Conservation (phyloP, 2,797 vertebrate species). For the Lutjanus argentimaculatus region DNA sequence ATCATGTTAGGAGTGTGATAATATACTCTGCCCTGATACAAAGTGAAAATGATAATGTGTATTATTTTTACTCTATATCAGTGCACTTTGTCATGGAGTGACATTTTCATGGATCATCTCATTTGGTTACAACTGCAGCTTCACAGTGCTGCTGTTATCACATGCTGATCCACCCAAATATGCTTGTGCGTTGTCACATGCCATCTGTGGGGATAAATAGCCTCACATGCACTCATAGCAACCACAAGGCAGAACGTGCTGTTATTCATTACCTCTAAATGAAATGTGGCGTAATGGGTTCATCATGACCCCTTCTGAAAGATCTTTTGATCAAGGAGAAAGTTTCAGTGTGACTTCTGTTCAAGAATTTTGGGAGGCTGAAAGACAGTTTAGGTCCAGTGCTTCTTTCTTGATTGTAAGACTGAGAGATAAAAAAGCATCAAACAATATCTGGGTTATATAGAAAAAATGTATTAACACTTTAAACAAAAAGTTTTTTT, state of each 20-base stretch:
- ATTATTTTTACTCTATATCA: background rate
- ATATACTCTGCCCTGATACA: background rate
- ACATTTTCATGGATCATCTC: background rate
- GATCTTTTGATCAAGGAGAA: constrained; percentile 12
- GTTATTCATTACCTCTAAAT: constrained; percentile 76
- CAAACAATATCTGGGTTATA: too few relatives aligned
- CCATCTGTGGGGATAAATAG: constrained; percentile 67
- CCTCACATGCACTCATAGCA: constrained; percentile 73
- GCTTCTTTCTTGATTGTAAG: background rate
- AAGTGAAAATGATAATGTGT: background rate
- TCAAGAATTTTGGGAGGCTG: background rate
- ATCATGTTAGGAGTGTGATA: background rate
- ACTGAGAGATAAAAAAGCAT: too few relatives aligned
- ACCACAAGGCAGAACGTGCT: constrained; percentile 67
- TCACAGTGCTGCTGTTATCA: constrained; percentile 51
- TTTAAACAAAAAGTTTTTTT: background rate
- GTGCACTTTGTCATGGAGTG: background rate
- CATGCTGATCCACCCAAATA: constrained; percentile 55
- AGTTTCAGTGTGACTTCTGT: background rate
- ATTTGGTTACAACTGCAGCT: constrained; percentile 14
- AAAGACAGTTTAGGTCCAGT: background rate
- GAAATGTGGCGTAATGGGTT: constrained; percentile 37
- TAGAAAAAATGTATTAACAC: background rate
- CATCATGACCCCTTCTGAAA: constrained; percentile 21
- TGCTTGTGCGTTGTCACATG: constrained; percentile 79